Evolutionary conservation across 1,140 invertebrate species (phyloP).

Genomic region (Idris sp.): DNA sequence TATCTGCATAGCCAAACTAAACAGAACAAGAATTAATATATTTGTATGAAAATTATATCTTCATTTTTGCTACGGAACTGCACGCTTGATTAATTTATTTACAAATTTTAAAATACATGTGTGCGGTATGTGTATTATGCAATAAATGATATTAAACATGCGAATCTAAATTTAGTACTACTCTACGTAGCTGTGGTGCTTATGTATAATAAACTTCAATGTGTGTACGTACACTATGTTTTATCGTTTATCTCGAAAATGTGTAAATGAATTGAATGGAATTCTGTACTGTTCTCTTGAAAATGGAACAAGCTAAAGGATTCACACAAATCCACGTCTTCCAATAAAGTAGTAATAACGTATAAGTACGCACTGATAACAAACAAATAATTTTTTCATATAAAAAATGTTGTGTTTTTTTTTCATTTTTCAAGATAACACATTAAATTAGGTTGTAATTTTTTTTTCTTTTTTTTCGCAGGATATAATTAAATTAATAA

Average conservation of each 20-base stretch:
- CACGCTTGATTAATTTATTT: conserved; percentile 32
- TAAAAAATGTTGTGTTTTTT: too few species aligned
- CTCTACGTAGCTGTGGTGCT: neutral
- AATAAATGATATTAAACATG: conserved; percentile 69
- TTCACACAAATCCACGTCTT: conserved; percentile 76
- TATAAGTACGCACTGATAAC: conserved; percentile 12
- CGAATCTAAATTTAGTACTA: conserved; percentile 26
- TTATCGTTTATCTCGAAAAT: conserved; percentile 1
- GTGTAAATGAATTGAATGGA: neutral
- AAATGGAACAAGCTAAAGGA: conserved; percentile 11
- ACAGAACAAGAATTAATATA: too few species aligned
- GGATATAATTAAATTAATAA: too few species aligned
- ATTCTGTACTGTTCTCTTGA: conserved; percentile 1
- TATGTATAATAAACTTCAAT: neutral
- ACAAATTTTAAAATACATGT: conserved; percentile 32
- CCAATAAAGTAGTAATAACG: conserved; percentile 56
- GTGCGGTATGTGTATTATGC: conserved; percentile 76
- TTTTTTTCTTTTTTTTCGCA: too few species aligned
- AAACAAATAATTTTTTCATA: too few species aligned
- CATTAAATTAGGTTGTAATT: too few species aligned
- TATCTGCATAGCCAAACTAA: too few species aligned
- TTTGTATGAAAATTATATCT: neutral
- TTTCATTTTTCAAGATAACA: too few species aligned
- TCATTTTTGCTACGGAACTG: conserved; percentile 28
- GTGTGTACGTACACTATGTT: neutral